These are phyloP conservation scores for Hemistola chrysoprasaria DNA, from an alignment of 2,888 invertebrate genomes.

Conservation along the genomic window DNA sequence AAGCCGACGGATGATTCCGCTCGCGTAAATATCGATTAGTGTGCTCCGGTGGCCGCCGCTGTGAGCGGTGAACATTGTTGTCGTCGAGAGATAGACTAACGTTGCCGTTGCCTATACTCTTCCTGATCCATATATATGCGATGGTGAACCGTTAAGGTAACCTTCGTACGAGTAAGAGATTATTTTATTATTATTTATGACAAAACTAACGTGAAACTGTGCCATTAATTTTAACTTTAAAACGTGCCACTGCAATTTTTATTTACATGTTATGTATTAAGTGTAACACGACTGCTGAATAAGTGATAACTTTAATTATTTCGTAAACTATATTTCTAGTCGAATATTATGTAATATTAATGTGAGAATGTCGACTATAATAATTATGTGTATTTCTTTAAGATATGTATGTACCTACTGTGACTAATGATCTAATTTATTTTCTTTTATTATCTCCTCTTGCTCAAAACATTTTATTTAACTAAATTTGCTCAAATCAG, in stretches of 20 bases:
- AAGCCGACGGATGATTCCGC: slow-evolving; percentile 30
- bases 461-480: slow-evolving; percentile 76
- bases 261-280: slow-evolving; percentile 62
- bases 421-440: slow-evolving; percentile 47
- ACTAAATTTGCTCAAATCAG: slow-evolving; percentile 77
- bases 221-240: slow-evolving; percentile 80
- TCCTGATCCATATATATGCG: slow-evolving; percentile 28
- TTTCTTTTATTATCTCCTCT: slow-evolving; percentile 68
- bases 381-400: slow-evolving; percentile 48
- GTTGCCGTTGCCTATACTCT: slow-evolving; percentile 25
- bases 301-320: slow-evolving; percentile 75
- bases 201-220: slow-evolving; percentile 81
- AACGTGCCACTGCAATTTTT: slow-evolving; percentile 76
- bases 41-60: slow-evolving; percentile 36
- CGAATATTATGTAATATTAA: slow-evolving; percentile 60
- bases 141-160: slow-evolving; percentile 37
- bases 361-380: slow-evolving; percentile 61
- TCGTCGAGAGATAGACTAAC: slow-evolving; percentile 16
- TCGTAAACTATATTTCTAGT: slow-evolving; percentile 76
- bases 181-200: slow-evolving; percentile 69
- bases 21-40: slow-evolving; percentile 47
- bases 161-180: slow-evolving; percentile 58
- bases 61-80: slow-evolving; percentile 34
- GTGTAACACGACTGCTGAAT: slow-evolving; percentile 77
- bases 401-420: slow-evolving; percentile 45